Base-by-base conservation (phyloP, 2,113 vertebrate genomes). In the Ifrita kowaldi region DNA sequence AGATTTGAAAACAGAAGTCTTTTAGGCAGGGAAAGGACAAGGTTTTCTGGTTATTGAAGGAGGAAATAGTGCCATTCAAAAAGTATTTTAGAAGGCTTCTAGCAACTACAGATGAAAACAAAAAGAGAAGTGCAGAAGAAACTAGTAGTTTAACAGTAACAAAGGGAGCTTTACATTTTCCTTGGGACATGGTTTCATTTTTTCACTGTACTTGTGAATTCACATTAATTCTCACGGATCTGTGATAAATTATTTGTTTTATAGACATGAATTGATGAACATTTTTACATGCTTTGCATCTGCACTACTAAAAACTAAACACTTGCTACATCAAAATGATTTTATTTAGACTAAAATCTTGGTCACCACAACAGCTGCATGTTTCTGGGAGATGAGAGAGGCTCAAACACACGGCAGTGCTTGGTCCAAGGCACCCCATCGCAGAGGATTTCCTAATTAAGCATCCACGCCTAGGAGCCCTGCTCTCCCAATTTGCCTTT, bases 361-460 rank as follows among this genome's bases (percentile, higher is more conserved):
- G 95, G 83, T 96, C 92, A 94, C 76, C 71, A 76, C 78, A 15
- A 13, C 16, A 70, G 74, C 87, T 89, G 71, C 69, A 89, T 65
- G 71, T 89, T 97, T 91, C 76, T 41, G 14, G 59, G 87, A 96
- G 97, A 94, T 89, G 87, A 95, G 95, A 97, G 81, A 82, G 71
- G 44, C 67, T 19, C 41, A 37, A 78, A 63, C 23, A 70, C 50
- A 23, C 0, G 15, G 39, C 77, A 35, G 63, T 35, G 87, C 79
- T 82, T 50, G 39, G 88, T 92, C 57, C 5, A 44, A 52, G 83
- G 59, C 93, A 92, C 76, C 79, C 37, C 53, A 81, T 84, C 33
- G 41, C 26, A 92, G 28, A 90, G 94, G 90, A 93, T 91, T 92
- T 96, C 93, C 95, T 97, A 97, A 98, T 98, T 97, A 97, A 97